A percentile compares a stretch with the other conserved stretches of the same genome.
Conservation (phyloP, 2,888 invertebrate species). For the Globia sparganii region DNA sequence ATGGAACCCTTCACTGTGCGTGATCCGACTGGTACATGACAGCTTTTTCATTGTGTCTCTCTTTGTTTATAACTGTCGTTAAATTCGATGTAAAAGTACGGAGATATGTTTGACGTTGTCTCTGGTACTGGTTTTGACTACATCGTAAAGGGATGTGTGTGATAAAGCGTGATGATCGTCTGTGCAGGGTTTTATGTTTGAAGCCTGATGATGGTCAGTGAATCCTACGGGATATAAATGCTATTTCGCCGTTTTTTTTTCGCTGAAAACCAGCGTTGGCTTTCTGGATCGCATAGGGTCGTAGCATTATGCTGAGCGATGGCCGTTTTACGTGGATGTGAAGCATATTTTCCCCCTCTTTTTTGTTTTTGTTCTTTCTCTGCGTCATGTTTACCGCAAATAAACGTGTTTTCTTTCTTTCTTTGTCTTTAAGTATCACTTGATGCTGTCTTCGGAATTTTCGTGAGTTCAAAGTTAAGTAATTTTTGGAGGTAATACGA, state of each 20-base stretch:
- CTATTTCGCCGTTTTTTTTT: not conserved
- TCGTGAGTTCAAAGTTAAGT: not conserved
- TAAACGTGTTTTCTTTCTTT: too few species aligned
- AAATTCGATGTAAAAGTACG: slow-evolving; percentile 53
- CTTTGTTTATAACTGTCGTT: slow-evolving; percentile 57
- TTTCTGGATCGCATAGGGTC: too few species aligned
- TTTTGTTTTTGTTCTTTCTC: too few species aligned
- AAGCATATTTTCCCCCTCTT: too few species aligned
- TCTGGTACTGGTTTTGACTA: slow-evolving; percentile 41
- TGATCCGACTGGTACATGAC: not conserved
- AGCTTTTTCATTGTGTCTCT: slow-evolving; percentile 37
- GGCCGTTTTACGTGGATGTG: too few species aligned
- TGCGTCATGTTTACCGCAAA: too few species aligned
- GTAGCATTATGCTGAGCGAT: too few species aligned
- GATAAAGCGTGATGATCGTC: slow-evolving; percentile 40
- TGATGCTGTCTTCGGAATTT: not conserved
- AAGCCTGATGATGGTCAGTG: slow-evolving; percentile 23
- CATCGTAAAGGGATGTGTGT: slow-evolving; percentile 41
- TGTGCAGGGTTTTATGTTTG: slow-evolving; percentile 16
- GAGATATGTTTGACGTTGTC: slow-evolving; percentile 35
- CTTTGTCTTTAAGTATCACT: not conserved
- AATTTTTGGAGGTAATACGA: not conserved
- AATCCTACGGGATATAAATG: not conserved
- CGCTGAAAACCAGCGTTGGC: too few species aligned
- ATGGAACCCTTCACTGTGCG: not conserved